Base-by-base conservation (phyloP, 2,888 invertebrate species). In the Drosophila cognata region DNA sequence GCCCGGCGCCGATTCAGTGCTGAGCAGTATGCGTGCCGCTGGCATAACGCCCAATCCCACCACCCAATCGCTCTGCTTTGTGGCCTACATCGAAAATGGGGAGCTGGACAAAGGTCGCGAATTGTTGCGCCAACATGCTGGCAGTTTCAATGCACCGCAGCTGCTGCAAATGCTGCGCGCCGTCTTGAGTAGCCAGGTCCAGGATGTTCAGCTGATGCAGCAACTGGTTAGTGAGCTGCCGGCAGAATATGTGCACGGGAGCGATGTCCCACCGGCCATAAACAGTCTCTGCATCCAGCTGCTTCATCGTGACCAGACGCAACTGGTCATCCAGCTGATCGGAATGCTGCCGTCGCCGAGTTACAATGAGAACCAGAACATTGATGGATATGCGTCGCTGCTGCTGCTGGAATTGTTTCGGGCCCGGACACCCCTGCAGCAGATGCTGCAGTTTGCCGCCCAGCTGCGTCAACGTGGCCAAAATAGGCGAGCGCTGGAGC, bases 361-460 rank as follows among this genome's bases (percentile, higher is more conserved):
- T 13, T 92, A 91, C 63, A 89, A 89, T 29, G 89, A 90, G 57
- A 92, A 92, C 43, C 94, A 95, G 81, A 94, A 94, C 58, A 92
- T 93, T 50, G 95, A 94, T 4, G 92, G 94, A 55, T 95, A 94
- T 81, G 95, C 94, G 0, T 91, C 94, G 13, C 94, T 94, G 66
- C 91, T 95, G 33, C 92, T 96, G 4, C 93, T 94, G 52, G 95
- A 95, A 84, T 94, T 95, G 88, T 94, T 95, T 16, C 94, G 94
- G 58, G 94, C 94, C 16, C 91, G 93, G 84, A 94, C 94, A 0
- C 65, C 88, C 0, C 18, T 81, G 4, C 64, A 88, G 2, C 84
- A 91, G 58, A 91, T 94, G 60, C 81, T 94, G 0, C 87, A 92
- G 51, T 72, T 94, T 46, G 89, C 92, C 6, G 56, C 69, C 4